Percentiles rank a stretch among this genome's conserved stretches.
Conservation (phyloP, 1,140 invertebrate genomes). For the Solen grandis region DNA sequence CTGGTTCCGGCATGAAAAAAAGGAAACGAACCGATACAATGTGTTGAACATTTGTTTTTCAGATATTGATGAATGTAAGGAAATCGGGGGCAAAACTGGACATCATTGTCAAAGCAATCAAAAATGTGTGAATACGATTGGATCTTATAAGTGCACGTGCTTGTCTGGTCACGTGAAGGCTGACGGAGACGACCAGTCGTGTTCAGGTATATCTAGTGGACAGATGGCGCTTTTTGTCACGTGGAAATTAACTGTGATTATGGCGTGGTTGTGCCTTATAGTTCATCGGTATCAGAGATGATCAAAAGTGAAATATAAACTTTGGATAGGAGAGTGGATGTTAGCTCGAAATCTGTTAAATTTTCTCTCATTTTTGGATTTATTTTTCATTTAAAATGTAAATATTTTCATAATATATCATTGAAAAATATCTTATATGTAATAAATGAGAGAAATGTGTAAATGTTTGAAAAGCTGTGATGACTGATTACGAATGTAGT, state of each 20-base stretch:
- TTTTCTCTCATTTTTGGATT: constrained; percentile 26
- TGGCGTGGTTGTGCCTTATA: constrained; percentile 42
- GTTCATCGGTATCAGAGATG: constrained; percentile 34
- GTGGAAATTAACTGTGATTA: constrained; percentile 36
- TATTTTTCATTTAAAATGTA: constrained; percentile 38
- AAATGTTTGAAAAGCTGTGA: background rate
- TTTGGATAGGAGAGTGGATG: background rate
- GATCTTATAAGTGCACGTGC: constrained; percentile 78
- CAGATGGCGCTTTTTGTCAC: constrained; percentile 25
- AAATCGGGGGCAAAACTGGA: constrained; percentile 71
- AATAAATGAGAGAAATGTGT: background rate
- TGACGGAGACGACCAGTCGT: constrained; percentile 66
- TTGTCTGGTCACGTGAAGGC: constrained; percentile 66
- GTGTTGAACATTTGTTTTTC: no score
- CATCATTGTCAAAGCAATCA: constrained; percentile 89
- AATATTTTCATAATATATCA: no score
- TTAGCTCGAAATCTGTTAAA: background rate
- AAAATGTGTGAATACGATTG: constrained; percentile 78
- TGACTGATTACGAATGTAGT: background rate
- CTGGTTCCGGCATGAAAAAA: no score
- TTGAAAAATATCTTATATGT: background rate
- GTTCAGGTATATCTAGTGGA: constrained; percentile 65
- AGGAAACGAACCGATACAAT: no score
- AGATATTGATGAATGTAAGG: constrained; percentile 78
- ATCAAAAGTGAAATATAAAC: constrained; percentile 14